Evolutionary conservation across 2,113 vertebrate genomes (phyloP).

Genomic region (Montifringilla adamsi): DNA sequence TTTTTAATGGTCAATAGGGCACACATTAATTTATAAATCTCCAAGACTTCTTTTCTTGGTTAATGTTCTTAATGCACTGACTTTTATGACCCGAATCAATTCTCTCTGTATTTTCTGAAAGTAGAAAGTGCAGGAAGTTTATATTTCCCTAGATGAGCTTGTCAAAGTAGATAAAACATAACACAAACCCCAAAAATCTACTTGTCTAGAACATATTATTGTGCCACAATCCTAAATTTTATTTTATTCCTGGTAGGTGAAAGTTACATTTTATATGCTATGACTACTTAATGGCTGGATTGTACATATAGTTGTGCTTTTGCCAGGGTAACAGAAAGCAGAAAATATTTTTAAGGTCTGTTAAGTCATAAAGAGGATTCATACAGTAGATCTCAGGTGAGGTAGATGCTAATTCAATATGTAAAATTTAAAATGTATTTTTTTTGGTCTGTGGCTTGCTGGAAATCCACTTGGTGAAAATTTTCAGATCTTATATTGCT

Average conservation of each 20-base stretch:
- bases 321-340: background rate
- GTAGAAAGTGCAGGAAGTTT: background rate
- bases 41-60: background rate
- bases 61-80: conserved; percentile 2
- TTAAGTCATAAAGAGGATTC: background rate
- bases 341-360: background rate
- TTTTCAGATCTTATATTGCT: background rate
- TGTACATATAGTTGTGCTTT: background rate
- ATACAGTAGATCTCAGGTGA: background rate
- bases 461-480: background rate
- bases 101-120: background rate
- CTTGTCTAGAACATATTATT: background rate
- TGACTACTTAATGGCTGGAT: background rate
- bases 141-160: background rate
- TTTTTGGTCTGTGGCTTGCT: background rate
- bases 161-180: background rate
- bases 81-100: background rate
- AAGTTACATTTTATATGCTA: background rate
- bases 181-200: background rate
- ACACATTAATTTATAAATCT: background rate
- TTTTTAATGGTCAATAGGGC: conserved; percentile 1
- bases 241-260: background rate
- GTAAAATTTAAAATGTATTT: background rate
- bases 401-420: background rate
- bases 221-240: background rate